Conservation (phyloP, 2,888 invertebrate genomes). For the Aquatica leii region DNA sequence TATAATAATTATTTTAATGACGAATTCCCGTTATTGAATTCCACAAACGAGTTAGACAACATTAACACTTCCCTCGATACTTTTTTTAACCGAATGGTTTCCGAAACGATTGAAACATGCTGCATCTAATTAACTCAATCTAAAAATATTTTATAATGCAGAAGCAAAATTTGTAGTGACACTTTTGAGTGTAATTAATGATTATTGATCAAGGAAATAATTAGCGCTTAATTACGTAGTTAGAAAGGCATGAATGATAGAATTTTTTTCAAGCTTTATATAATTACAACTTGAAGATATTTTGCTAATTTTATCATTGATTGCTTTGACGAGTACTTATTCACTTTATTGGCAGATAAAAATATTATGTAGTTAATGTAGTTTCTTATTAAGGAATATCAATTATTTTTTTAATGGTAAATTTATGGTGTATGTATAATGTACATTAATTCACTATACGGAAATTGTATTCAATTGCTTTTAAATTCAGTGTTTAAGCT, state of each 20-base stretch:
- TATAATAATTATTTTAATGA: conserved; percentile 30
- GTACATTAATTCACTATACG: background rate
- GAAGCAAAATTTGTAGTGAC: conserved; percentile 9
- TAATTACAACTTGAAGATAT: too few species aligned
- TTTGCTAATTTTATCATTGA: too few species aligned
- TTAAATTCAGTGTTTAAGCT: conserved; percentile 1
- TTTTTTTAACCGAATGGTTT: conserved; percentile 21
- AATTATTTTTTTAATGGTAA: background rate
- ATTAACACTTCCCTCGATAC: conserved; percentile 28
- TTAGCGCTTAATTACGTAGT: conserved; percentile 2
- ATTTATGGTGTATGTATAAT: conserved; percentile 1
- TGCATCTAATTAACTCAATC: conserved; percentile 13
- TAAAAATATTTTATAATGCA: conserved; percentile 6
- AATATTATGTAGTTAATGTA: too few species aligned
- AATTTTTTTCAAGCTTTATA: background rate
- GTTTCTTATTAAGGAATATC: background rate
- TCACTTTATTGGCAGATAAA: too few species aligned
- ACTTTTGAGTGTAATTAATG: conserved; percentile 4
- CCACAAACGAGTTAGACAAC: conserved; percentile 28
- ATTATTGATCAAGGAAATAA: conserved; percentile 7
- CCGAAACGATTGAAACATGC: conserved; percentile 17
- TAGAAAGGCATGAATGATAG: background rate
- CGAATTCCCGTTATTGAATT: conserved; percentile 25
- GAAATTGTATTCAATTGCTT: conserved; percentile 4
- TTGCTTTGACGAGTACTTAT: too few species aligned